Evolutionary conservation across 2,113 vertebrate genomes (phyloP).

Genomic region (Pollachius pollachius): DNA sequence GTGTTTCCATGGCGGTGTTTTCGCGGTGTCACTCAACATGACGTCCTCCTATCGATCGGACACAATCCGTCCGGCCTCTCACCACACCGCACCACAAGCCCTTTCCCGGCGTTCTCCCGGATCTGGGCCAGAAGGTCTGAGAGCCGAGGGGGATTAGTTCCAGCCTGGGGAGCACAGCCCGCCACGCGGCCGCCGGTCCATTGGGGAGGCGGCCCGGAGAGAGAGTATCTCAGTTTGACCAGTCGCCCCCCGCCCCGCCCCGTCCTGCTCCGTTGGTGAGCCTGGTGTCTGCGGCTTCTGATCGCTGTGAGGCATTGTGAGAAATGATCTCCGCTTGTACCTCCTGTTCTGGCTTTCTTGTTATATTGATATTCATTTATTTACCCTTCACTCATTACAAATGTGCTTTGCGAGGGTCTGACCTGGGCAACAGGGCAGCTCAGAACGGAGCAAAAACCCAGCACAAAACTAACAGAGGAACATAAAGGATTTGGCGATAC

Average conservation of each 20-base stretch:
- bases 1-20: conserved; percentile 36
- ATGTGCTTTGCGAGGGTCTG: too few relatives aligned
- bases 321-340: too few relatives aligned
- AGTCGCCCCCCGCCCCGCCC: conserved; percentile 19
- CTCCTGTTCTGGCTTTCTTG: too few relatives aligned
- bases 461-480: too few relatives aligned
- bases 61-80: conserved; percentile 34
- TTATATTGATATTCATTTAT: too few relatives aligned
- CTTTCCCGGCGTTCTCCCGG: conserved; percentile 21
- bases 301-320: too few relatives aligned
- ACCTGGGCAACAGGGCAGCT: too few relatives aligned
- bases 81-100: conserved; percentile 18
- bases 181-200: conserved; percentile 36
- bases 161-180: conserved; percentile 42
- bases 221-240: conserved; percentile 31
- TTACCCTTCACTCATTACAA: too few relatives aligned
- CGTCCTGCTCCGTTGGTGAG: conserved; percentile 23
- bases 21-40: conserved; percentile 39
- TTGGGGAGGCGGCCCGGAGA: conserved; percentile 42
- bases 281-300: too few relatives aligned
- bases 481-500: too few relatives aligned
- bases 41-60: conserved; percentile 41
- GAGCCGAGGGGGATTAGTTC: conserved; percentile 57
- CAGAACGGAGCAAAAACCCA: too few relatives aligned
- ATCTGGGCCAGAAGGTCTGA: conserved; percentile 39